Evolutionary conservation across 2,888 invertebrate genomes (phyloP).

Genomic region (Eurytoma californica): DNA sequence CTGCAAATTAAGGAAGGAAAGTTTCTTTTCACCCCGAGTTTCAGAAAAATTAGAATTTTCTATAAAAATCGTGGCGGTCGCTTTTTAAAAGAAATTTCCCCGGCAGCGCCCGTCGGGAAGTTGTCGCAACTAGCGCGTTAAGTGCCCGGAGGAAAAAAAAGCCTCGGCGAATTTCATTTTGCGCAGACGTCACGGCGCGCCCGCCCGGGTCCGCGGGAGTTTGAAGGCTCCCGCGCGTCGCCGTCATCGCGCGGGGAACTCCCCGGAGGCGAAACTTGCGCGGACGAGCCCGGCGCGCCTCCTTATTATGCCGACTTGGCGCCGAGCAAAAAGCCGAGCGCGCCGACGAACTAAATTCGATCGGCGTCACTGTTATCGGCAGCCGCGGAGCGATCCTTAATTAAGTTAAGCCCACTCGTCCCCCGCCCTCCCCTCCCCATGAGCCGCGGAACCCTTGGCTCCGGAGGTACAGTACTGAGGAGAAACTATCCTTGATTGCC

Average conservation of each 20-base stretch:
- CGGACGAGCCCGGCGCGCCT: neutral
- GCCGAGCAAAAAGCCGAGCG: slow-evolving; percentile 30
- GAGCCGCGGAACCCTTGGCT: slow-evolving; percentile 8
- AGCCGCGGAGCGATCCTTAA: slow-evolving; percentile 72
- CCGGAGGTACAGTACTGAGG: slow-evolving; percentile 62
- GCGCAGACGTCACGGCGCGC: too few species aligned
- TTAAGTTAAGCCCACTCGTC: slow-evolving; percentile 69
- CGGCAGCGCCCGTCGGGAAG: too few species aligned
- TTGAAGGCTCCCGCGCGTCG: too few species aligned
- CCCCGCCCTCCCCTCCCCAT: neutral
- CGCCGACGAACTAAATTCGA: slow-evolving; percentile 60
- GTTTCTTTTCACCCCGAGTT: too few species aligned
- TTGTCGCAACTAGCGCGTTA: too few species aligned
- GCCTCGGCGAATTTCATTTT: too few species aligned
- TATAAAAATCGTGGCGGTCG: neutral
- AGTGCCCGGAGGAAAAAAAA: too few species aligned
- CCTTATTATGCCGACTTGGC: slow-evolving; percentile 42
- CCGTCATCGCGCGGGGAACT: too few species aligned
- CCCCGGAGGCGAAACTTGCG: too few species aligned
- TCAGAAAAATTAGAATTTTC: neutral
- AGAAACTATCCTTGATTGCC: slow-evolving; percentile 73
- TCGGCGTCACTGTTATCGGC: slow-evolving; percentile 63
- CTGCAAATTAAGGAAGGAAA: too few species aligned
- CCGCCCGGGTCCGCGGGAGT: too few species aligned
- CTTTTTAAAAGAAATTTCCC: too few species aligned